Evolutionary conservation across 2,888 invertebrate genomes (phyloP), one percentile per base, ranked within the genome.

Genomic region (Hipparchia semele): DNA sequence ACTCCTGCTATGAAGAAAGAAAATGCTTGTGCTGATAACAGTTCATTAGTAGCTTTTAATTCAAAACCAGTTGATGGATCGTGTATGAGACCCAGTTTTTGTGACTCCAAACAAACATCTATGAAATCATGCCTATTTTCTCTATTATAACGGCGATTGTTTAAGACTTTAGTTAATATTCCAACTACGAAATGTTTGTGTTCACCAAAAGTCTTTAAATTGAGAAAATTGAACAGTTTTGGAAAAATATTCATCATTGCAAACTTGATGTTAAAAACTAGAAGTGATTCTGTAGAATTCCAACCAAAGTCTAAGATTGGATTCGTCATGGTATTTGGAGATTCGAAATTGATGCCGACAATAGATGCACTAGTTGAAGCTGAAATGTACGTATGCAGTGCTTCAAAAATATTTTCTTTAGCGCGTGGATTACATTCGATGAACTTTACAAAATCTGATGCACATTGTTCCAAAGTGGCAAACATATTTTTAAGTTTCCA

Each of bases 1-100:
- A 87, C 90, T 0, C 93, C 92, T 2, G 87, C 92, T 2, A 86
- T 13, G 56, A 92, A 92, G 73, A 94, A 94, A 75, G 93, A 87
- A 69, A 94, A 91, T 0, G 91, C 90, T 78, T 94, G 93, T 2
- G 92, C 90, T 2, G 90, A 88, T 46, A 93, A 59, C 1, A 91
- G 13, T 79, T 80, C 80, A 10, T 86, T 81, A 2, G 83, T 82
- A 6, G 84, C 74, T n/a, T 84, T 80, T 8, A 79, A 56, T 53
- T 80, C 73, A 56, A 76, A 79, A 0, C 78, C 78, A 9, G 79
- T 79, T 7, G 53, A 58, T n/a, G 39, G 8, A 73, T 81, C 80
- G 12, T 65, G 59, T 72, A 81, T 74, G 69, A 74, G 51, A 13
- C 78, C 79, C 62, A 74, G 70, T 0, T 78, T 76, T 75, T 82